A percentile compares a stretch with the other conserved stretches of the same genome.
Conservation (phyloP, 2,797 vertebrate species). For the Orientallactaga sibirica region DNA sequence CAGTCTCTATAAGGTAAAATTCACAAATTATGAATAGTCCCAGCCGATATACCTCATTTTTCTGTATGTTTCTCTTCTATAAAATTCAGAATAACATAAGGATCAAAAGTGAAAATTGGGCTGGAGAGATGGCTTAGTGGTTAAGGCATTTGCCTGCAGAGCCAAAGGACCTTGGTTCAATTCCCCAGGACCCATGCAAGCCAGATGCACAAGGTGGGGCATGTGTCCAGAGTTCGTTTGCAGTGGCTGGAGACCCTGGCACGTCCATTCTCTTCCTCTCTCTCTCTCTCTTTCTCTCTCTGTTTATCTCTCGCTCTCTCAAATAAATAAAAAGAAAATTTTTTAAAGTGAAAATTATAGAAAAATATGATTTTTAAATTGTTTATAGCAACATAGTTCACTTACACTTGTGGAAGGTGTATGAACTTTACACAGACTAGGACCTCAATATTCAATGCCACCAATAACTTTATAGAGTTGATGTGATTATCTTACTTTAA, state of each 20-base stretch:
- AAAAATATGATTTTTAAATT: slow-evolving; percentile 3
- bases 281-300: no score
- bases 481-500: not conserved
- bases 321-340: no score
- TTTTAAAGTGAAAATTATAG: not conserved
- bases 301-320: no score
- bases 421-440: not conserved
- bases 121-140: no score
- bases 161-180: no score
- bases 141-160: no score
- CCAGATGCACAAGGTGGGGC: no score
- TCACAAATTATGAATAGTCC: not conserved
- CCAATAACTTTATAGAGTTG: not conserved
- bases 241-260: no score
- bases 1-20: slow-evolving; percentile 6
- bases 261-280: no score
- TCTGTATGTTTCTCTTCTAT: slow-evolving; percentile 1
- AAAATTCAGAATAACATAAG: slow-evolving; percentile 36
- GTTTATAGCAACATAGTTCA: not conserved
- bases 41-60: not conserved
- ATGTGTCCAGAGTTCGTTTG: no score
- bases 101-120: not conserved
- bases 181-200: no score
- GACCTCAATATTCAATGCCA: not conserved
- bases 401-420: not conserved